Conservation (phyloP, 2,888 invertebrate species). For the Cheilosia pagana region DNA sequence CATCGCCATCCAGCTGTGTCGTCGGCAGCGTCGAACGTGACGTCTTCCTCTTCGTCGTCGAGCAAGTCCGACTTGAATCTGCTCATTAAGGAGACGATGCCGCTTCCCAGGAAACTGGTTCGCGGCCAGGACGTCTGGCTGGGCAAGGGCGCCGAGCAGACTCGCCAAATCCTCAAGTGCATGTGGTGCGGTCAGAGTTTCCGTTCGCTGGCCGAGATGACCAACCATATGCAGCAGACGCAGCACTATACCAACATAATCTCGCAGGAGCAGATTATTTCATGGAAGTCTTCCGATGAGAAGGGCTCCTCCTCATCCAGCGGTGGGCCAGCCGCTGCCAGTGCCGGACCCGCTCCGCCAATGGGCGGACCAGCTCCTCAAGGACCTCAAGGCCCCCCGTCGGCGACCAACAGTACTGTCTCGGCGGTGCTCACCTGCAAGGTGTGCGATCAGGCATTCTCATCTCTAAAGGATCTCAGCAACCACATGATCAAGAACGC, state of each 20-base stretch:
- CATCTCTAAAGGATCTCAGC: constrained; percentile 96
- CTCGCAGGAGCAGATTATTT: constrained; percentile 97
- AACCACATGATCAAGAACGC: constrained; percentile 99
- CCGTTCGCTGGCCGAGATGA: constrained; percentile 97
- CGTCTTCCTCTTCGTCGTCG: constrained; percentile 86
- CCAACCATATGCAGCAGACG: constrained; percentile 99
- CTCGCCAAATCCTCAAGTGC: constrained; percentile 97
- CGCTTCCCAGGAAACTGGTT: constrained; percentile 96
- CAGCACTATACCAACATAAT: constrained; percentile 99
- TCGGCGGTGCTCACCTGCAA: constrained; percentile 98
- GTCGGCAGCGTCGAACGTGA: constrained; percentile 81
- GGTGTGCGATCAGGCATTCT: constrained; percentile 98
- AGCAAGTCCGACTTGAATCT: constrained; percentile 92
- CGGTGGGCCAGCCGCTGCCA: constrained; percentile 71
- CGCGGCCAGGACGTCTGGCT: constrained; percentile 99
- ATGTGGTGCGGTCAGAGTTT: constrained; percentile 99
- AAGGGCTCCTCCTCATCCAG: constrained; percentile 83
- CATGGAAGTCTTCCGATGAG: constrained; percentile 96
- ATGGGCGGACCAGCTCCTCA: constrained; percentile 70
- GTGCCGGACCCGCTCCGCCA: constrained; percentile 43
- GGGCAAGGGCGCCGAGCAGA: constrained; percentile 98
- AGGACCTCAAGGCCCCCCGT: constrained; percentile 67
- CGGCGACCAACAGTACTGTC: constrained; percentile 87
- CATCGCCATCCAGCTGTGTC: constrained; percentile 79
- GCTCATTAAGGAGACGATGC: constrained; percentile 96